Percentiles rank a stretch among this genome's conserved stretches.
Evolutionary conservation across 2,888 invertebrate genomes (phyloP).

Genomic region (Rhogogaster chlorosoma): DNA sequence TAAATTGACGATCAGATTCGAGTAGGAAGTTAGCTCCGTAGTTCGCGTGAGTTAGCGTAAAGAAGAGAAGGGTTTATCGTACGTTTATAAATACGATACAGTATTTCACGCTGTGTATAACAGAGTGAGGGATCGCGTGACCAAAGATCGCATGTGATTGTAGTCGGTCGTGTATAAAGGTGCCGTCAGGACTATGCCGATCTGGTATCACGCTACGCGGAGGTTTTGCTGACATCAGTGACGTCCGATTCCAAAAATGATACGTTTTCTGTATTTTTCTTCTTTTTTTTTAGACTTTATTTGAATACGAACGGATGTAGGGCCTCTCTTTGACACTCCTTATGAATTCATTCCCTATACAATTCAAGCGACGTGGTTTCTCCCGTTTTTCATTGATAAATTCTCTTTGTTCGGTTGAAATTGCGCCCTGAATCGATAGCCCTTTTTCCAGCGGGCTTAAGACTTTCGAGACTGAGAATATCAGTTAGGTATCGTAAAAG

Average conservation of each 20-base stretch:
- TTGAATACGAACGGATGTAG: neutral
- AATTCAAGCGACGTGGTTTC: neutral
- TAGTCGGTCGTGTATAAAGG: neutral
- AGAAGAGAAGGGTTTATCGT: slow-evolving; percentile 49
- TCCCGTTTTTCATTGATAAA: neutral
- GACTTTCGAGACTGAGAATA: neutral
- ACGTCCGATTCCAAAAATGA: neutral
- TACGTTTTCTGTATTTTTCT: neutral
- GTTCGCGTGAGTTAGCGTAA: slow-evolving; percentile 45
- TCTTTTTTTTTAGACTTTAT: neutral
- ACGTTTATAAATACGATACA: slow-evolving; percentile 52
- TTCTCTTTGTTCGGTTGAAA: slow-evolving; percentile 15
- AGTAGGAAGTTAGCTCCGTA: slow-evolving; percentile 20
- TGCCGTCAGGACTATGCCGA: slow-evolving; percentile 32
- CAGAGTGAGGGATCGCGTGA: slow-evolving; percentile 51
- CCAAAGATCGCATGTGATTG: slow-evolving; percentile 46
- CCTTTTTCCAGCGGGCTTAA: neutral
- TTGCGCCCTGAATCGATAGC: neutral
- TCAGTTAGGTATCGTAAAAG: neutral
- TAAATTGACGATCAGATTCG: slow-evolving; percentile 16
- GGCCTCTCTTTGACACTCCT: neutral
- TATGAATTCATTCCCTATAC: neutral
- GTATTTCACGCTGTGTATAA: slow-evolving; percentile 51
- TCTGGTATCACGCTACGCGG: neutral
- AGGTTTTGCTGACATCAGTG: neutral